Base-by-base conservation (phyloP, 2,888 invertebrate species). In the Cremastinae sp. region DNA sequence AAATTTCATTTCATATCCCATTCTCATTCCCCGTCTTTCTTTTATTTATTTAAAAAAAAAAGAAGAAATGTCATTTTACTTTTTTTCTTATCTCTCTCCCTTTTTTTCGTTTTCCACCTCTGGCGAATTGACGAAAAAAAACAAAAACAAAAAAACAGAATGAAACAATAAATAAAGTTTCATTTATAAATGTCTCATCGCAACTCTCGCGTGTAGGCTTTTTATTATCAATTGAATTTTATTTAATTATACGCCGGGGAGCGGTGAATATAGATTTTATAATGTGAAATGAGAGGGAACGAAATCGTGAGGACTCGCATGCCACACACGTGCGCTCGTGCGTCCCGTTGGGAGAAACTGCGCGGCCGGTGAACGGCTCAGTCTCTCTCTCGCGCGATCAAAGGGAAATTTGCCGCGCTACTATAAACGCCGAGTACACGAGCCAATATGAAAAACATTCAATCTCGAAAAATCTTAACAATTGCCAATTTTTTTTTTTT, bases 201-300 rank as follows among this genome's bases (percentile, higher is more conserved):
- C n/a, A n/a, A n/a, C n/a, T n/a, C 45, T 45, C 45, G 2, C 34
- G n/a, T 43, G 43, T 12, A 18, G 54, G 45, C 66, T 61, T 47
- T n/a, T n/a, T 70, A 61, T 71, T 66, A 61, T 71, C 75, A 71
- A 75, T 71, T 71, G 66, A 71, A 71, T 71, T 75, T 71, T 62
- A 75, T 75, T 75, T 66, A 75, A 75, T 75, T 75, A 71, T 75
- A 66, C 45, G 43, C 61, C 56, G 64, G n/a, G 28, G 28, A 28
- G 5, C 2, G 5, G 28, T 28, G 71, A 62, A 62, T 71, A 66
- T 53, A 53, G 61, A 71, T 71, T 66, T 49, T 34, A 66, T 41
- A 41, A 66, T 54, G 61, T 53, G 49, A 61, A 47, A 66, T 47
- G 49, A 75, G 65, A 61, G 43, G 34, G 34, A 53, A 56, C 18